These are phyloP conservation scores for Jacana jacana DNA, from an alignment of 2,113 vertebrate species.

Conservation along the genomic window DNA sequence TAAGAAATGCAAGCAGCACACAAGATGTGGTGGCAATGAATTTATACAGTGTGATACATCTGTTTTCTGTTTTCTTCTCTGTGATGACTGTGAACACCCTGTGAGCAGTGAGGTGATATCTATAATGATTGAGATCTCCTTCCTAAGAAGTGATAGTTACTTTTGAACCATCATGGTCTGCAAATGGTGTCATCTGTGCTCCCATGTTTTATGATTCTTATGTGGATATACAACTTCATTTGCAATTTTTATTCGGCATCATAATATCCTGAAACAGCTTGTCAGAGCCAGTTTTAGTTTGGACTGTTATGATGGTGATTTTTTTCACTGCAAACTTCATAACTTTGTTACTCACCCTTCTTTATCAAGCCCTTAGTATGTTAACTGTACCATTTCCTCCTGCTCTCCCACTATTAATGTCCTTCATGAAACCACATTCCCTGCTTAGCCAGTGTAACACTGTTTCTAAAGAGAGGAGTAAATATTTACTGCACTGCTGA, in stretches of 20 bases:
- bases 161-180: neutral
- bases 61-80: neutral
- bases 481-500: neutral
- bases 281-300: neutral
- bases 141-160: neutral
- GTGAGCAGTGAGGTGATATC: neutral
- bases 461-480: neutral
- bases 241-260: neutral
- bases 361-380: neutral
- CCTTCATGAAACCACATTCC: neutral
- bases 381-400: neutral
- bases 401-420: neutral
- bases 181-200: neutral
- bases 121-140: neutral
- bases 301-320: neutral
- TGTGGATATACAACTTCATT: neutral
- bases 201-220: neutral
- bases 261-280: neutral
- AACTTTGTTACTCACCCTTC: neutral
- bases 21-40: neutral
- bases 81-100: neutral
- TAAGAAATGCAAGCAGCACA: neutral
- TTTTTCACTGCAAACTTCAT: neutral
- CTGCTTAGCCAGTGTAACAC: neutral
- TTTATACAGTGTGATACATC: neutral